phyloP scores from a whole-genome alignment of 2,888 invertebrate species.

The Dynastes hyllus region DNA sequence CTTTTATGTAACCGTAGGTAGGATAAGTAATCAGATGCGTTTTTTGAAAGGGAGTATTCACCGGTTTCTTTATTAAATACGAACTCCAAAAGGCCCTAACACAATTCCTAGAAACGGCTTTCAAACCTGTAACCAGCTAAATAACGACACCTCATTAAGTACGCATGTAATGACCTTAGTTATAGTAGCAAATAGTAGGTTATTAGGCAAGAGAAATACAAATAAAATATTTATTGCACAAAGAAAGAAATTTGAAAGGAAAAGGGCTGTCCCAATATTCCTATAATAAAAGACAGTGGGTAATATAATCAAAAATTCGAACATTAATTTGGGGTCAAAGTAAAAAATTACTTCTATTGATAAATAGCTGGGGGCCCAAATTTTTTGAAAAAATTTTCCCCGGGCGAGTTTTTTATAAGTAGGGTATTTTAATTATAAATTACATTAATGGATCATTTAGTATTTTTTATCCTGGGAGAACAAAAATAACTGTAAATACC shows the following conservation, averaged over 20 bases:
- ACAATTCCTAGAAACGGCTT: not conserved
- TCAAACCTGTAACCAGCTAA: not conserved
- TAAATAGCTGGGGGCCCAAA: conserved; percentile 18
- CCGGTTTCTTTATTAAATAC: not conserved
- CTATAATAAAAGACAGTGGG: too few species aligned
- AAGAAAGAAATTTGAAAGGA: not conserved
- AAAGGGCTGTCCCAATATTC: not conserved
- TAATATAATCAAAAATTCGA: too few species aligned
- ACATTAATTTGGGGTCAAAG: too few species aligned
- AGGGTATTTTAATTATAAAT: too few species aligned
- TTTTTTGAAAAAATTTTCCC: too few species aligned
- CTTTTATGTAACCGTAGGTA: not conserved
- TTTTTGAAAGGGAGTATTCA: conserved; percentile 6
- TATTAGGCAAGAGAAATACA: not conserved
- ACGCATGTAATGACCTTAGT: not conserved
- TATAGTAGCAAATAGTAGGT: not conserved
- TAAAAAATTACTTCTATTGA: too few species aligned
- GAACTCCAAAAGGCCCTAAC: not conserved
- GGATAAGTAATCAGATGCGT: conserved; percentile 9
- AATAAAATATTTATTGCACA: not conserved
- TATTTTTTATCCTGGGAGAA: not conserved
- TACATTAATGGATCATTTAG: too few species aligned
- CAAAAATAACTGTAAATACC: too few species aligned
- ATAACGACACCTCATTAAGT: not conserved
- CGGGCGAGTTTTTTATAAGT: too few species aligned